Evolutionary conservation across 2,888 invertebrate species (phyloP).

Genomic region (Cybosia mesomella): DNA sequence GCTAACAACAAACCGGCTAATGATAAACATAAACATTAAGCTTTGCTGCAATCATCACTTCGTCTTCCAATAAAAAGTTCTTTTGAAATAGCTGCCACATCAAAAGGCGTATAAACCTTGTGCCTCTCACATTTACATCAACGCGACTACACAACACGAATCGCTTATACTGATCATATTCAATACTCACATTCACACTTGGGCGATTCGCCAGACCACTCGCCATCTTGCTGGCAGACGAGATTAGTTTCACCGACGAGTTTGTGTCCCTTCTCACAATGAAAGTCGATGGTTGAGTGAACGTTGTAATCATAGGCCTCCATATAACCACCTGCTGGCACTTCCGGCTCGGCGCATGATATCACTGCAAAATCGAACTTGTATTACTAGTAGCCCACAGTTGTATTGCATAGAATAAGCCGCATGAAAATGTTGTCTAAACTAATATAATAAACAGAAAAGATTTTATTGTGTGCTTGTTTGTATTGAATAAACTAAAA

Average conservation of each 20-base stretch:
- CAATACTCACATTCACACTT: conserved; percentile 92
- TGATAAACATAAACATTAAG: too few relatives aligned
- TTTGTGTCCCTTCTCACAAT: conserved; percentile 94
- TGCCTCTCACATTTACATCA: too few relatives aligned
- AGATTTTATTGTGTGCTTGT: too few relatives aligned
- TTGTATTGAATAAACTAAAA: not conserved
- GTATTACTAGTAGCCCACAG: not conserved
- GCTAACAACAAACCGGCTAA: too few relatives aligned
- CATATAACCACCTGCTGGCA: conserved; percentile 94
- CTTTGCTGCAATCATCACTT: too few relatives aligned
- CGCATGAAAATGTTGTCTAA: not conserved
- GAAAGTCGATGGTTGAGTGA: conserved; percentile 94
- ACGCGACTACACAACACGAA: too few relatives aligned
- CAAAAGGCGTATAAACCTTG: too few relatives aligned
- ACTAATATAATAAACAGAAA: too few relatives aligned
- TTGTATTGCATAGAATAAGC: not conserved
- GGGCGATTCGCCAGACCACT: conserved; percentile 94
- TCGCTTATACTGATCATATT: not conserved
- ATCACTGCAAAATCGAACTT: conserved; percentile 88
- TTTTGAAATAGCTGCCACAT: too few relatives aligned
- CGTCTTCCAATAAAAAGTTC: too few relatives aligned
- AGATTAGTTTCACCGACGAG: conserved; percentile 91
- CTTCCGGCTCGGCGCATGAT: conserved; percentile 94
- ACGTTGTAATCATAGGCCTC: conserved; percentile 96
- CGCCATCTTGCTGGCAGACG: conserved; percentile 91